phyloP scores from a whole-genome alignment of 1,140 invertebrate species.

The Bombus sylvicola region DNA sequence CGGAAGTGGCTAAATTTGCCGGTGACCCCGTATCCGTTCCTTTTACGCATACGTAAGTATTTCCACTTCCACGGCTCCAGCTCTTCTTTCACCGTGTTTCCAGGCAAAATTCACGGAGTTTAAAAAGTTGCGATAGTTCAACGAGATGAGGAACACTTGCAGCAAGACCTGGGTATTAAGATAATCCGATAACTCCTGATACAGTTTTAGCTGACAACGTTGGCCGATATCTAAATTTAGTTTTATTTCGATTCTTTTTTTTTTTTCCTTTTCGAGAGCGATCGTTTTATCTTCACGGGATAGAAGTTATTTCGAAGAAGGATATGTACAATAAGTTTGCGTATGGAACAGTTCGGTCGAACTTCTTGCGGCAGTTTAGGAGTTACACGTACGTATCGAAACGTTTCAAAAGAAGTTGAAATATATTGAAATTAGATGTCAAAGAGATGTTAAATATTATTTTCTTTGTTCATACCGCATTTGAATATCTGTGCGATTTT shows the following conservation, averaged over 20 bases:
- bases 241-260: conserved; percentile 2
- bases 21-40: conserved; percentile 26
- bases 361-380: background rate
- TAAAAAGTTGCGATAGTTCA: conserved; percentile 62
- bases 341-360: background rate
- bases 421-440: background rate
- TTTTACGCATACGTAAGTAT: conserved; percentile 40
- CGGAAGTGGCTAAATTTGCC: conserved; percentile 37
- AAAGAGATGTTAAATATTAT: too few relatives aligned
- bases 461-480: too few relatives aligned
- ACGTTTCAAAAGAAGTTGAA: background rate
- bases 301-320: background rate
- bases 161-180: conserved; percentile 41
- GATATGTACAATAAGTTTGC: background rate
- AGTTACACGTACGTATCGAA: background rate
- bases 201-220: conserved; percentile 12
- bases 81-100: background rate
- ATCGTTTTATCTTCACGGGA: background rate
- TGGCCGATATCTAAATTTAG: conserved; percentile 38
- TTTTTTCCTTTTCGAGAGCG: background rate
- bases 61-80: background rate
- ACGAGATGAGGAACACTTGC: conserved; percentile 52
- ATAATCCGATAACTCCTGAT: conserved; percentile 50
- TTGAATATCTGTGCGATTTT: background rate
- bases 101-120: background rate